A percentile compares a stretch with the other conserved stretches of the same genome.
Evolutionary conservation across 2,113 vertebrate genomes (phyloP).

Genomic region (Siniperca knerii): DNA sequence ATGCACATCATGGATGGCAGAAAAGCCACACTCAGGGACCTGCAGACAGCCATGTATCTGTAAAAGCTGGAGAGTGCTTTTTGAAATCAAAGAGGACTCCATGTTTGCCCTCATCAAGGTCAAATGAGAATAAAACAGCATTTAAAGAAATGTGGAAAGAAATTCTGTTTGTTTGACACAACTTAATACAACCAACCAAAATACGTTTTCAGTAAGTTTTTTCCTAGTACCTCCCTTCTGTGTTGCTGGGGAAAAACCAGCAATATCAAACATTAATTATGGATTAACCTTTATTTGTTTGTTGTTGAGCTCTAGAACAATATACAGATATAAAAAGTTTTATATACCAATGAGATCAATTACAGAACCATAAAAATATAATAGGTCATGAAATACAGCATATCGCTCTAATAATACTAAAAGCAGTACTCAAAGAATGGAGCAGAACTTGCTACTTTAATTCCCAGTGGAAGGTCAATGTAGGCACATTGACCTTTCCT

Average conservation of each 20-base stretch:
- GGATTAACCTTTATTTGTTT: not conserved
- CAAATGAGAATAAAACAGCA: conserved; percentile 20
- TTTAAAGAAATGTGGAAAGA: conserved; percentile 13
- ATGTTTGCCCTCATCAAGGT: conserved; percentile 36
- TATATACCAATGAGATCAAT: conserved; percentile 20
- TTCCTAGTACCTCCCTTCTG: not conserved
- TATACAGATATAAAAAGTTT: not conserved
- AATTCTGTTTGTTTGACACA: conserved; percentile 2
- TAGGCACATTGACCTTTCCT: conserved; percentile 41
- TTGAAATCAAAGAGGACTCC: conserved; percentile 40
- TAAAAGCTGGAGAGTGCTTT: conserved; percentile 46
- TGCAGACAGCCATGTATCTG: conserved; percentile 17
- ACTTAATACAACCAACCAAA: not conserved
- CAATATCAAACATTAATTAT: not conserved
- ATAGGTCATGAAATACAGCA: conserved; percentile 29
- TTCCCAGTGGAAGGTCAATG: conserved; percentile 46
- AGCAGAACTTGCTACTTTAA: conserved; percentile 23
- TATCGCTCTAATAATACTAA: conserved; percentile 30
- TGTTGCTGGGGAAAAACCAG: not conserved
- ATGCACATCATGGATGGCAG: conserved; percentile 26
- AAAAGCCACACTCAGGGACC: conserved; percentile 33
- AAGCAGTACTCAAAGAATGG: conserved; percentile 1
- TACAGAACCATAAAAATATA: conserved; percentile 7
- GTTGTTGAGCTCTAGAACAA: not conserved
- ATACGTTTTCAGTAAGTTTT: not conserved